Percentiles rank a stretch among this genome's conserved stretches.
Evolutionary conservation across 2,797 vertebrate genomes (phyloP).

Genomic region (Arctocebus calabarensis): DNA sequence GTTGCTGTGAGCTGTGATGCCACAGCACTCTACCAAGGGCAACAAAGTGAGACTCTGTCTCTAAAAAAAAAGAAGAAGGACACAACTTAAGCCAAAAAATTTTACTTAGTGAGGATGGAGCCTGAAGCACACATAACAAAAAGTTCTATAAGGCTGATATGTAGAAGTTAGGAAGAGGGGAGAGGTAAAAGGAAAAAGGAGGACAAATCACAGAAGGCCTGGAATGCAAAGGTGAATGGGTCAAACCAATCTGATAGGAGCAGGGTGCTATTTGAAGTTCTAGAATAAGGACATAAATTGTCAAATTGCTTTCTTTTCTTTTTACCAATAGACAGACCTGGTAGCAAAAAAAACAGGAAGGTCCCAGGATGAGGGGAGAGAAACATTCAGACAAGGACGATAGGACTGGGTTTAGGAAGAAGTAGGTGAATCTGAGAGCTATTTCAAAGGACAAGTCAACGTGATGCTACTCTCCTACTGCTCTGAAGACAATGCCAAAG

Average conservation of each 20-base stretch:
- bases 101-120: neutral
- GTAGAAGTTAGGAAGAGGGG: neutral
- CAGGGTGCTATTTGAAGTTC: neutral
- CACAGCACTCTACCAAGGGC: no score
- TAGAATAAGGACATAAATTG: neutral
- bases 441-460: conserved; percentile 39
- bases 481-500: conserved; percentile 10
- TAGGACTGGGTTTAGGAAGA: neutral
- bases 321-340: conserved; percentile 26
- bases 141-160: neutral
- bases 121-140: neutral
- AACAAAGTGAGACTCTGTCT: no score
- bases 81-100: neutral
- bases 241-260: conserved; percentile 6
- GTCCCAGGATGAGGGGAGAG: neutral
- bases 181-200: neutral
- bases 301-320: neutral
- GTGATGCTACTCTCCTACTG: neutral
- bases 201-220: neutral
- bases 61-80: no score
- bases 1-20: no score
- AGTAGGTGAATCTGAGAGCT: neutral
- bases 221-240: neutral
- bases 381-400: neutral
- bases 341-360: neutral